phyloP scores from a whole-genome alignment of 2,888 invertebrate species.

The Drosophila flavopinicola region DNA sequence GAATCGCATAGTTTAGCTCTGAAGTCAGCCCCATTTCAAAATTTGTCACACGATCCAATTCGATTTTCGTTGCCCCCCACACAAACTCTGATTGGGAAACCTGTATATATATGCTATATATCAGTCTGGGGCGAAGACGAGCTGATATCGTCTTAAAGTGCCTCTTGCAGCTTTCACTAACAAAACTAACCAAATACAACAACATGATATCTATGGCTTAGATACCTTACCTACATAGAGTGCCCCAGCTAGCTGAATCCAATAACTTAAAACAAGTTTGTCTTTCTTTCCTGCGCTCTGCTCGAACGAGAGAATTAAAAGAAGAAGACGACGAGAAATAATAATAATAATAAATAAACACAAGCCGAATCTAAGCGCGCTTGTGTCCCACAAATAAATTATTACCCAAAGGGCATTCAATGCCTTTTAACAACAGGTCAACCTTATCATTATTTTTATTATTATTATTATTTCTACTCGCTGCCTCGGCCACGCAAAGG shows the following conservation, averaged over 20 bases:
- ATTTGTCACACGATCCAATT: constrained; percentile 76
- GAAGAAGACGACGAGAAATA: constrained; percentile 36
- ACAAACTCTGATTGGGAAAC: constrained; percentile 27
- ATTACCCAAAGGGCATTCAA: constrained; percentile 82
- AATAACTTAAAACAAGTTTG: constrained; percentile 71
- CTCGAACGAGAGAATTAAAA: constrained; percentile 19
- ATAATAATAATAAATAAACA: constrained; percentile 62
- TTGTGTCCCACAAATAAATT: constrained; percentile 80
- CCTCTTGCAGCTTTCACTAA: constrained; percentile 74
- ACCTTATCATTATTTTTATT: constrained; percentile 82
- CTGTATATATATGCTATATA: constrained; percentile 58
- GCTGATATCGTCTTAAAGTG: constrained; percentile 60
- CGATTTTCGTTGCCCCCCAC: constrained; percentile 40
- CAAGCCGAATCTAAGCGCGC: constrained; percentile 66
- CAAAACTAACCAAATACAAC: constrained; percentile 41
- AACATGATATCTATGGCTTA: constrained; percentile 51
- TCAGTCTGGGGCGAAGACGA: constrained; percentile 38
- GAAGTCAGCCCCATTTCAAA: constrained; percentile 11
- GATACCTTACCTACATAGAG: constrained; percentile 47
- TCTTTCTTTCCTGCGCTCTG: constrained; percentile 21
- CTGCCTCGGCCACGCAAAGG: constrained; percentile 40
- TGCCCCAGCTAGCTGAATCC: constrained; percentile 54
- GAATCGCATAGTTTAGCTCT: constrained; percentile 19
- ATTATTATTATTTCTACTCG: constrained; percentile 77
- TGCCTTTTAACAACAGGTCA: constrained; percentile 82